Conservation (phyloP, 2,797 vertebrate genomes). For the Streptopelia turtur region DNA sequence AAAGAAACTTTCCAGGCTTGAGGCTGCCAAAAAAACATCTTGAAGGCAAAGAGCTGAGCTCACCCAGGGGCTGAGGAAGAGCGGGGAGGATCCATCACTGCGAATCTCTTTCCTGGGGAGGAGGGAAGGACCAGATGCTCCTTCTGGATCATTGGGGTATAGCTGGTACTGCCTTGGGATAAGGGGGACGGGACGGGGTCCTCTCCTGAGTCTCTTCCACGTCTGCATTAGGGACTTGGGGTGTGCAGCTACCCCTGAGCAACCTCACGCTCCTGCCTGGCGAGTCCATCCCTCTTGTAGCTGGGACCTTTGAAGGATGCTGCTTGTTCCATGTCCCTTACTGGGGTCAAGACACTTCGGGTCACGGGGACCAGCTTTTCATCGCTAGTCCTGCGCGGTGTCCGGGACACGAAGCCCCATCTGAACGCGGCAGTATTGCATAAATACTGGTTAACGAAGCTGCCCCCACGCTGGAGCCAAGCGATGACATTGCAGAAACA, state of each 20-base stretch:
- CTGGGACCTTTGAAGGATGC: background rate
- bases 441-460: background rate
- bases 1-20: background rate
- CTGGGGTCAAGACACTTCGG: accelerated
- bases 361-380: background rate
- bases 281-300: background rate
- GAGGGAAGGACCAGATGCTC: background rate
- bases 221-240: too few species aligned
- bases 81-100: background rate
- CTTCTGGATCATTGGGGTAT: accelerated
- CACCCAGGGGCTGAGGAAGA: background rate
- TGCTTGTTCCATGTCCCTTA: background rate
- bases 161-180: background rate
- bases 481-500: conserved; percentile 53
- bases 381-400: accelerated
- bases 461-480: background rate
- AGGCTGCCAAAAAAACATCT: background rate
- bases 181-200: background rate
- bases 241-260: accelerated
- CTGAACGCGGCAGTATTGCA: accelerated
- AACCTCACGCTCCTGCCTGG: accelerated
- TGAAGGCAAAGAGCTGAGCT: background rate
- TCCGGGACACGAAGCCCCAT: accelerated
- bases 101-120: background rate
- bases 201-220: background rate